Evolutionary conservation across 2,888 invertebrate species (phyloP).

Genomic region (Alloplasta piceator): DNA sequence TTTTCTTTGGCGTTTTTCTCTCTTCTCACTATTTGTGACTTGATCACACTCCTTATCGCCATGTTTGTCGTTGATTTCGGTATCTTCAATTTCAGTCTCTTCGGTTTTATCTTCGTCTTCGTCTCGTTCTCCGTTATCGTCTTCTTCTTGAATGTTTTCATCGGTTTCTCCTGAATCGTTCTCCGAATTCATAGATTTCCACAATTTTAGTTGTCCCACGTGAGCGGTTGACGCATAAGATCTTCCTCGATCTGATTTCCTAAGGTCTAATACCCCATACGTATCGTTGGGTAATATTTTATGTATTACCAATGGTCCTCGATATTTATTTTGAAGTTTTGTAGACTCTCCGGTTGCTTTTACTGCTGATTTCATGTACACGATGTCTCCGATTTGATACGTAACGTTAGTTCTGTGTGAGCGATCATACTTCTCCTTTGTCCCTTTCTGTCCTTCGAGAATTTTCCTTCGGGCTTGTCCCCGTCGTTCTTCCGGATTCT

Average conservation of each 20-base stretch:
- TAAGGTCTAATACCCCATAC: constrained; percentile 30
- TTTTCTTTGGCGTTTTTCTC: too few relatives aligned
- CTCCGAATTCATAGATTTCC: not conserved
- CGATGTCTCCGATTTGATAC: constrained; percentile 26
- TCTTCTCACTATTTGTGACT: too few relatives aligned
- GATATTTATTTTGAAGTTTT: constrained; percentile 36
- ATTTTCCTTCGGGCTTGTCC: constrained; percentile 26
- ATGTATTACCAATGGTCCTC: constrained; percentile 40
- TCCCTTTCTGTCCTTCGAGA: not conserved
- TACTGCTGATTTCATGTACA: constrained; percentile 28
- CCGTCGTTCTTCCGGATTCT: constrained; percentile 42
- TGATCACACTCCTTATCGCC: too few relatives aligned
- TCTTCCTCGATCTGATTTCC: not conserved
- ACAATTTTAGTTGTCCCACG: constrained; percentile 48
- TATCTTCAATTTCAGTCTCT: too few relatives aligned
- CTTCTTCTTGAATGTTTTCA: not conserved
- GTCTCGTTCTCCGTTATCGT: too few relatives aligned
- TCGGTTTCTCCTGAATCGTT: not conserved
- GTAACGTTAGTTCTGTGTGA: not conserved
- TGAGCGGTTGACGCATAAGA: constrained; percentile 50
- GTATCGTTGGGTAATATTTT: constrained; percentile 36
- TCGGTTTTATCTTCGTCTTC: too few relatives aligned
- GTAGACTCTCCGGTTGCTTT: constrained; percentile 35
- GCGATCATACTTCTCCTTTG: constrained; percentile 33
- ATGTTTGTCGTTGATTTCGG: too few relatives aligned